Base-by-base conservation (phyloP, 2,113 vertebrate genomes). In the Piaya cayana region DNA sequence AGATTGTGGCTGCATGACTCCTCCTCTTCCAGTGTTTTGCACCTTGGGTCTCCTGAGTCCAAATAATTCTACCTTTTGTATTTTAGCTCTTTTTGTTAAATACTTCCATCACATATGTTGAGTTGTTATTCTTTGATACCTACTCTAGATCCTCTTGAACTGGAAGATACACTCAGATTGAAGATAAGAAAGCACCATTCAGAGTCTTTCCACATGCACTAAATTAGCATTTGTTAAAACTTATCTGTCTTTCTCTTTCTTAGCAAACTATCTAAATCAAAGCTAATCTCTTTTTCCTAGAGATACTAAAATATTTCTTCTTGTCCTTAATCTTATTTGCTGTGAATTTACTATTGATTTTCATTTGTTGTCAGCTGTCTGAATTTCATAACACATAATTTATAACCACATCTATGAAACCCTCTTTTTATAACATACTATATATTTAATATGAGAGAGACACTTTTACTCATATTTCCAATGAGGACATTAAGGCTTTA, bases 391-490 rank as follows among this genome's bases (percentile, higher is more conserved):
- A 81, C 39, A 90, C 56, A 69, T 62, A 90, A 93, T 94, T 95
- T 81, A 91, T 53, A 91, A 62, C 25, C 16, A 59, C 5, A 12
- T 92, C 64, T 85, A 43, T 74, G 55, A 92, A 92, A 87, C 23
- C 58, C 72, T 71, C 45, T 20, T 15, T 95, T 97, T 82, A 95
- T 85, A 92, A 62, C 55, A 37, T 77, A 39, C 62, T 67, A 45
- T 91, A 95, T 92, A 89, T 92, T 89, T 91, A 89, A 89, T 85
- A 87, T 53, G 75, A 91, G n/a, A 75, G 53, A 91, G 47, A 88
- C 29, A 74, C 29, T 91, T 95, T 89, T 89, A 88, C 19, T 77
- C 60, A 62, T 65, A 60, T 37, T 93, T 91, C 81, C 74, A 96
- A 4, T 3, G 22, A 85, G 63, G 45, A 69, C 86, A 92, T 78